These are phyloP conservation scores for Aricia artaxerxes DNA, from an alignment of 2,888 invertebrate species.

Conservation along the genomic window DNA sequence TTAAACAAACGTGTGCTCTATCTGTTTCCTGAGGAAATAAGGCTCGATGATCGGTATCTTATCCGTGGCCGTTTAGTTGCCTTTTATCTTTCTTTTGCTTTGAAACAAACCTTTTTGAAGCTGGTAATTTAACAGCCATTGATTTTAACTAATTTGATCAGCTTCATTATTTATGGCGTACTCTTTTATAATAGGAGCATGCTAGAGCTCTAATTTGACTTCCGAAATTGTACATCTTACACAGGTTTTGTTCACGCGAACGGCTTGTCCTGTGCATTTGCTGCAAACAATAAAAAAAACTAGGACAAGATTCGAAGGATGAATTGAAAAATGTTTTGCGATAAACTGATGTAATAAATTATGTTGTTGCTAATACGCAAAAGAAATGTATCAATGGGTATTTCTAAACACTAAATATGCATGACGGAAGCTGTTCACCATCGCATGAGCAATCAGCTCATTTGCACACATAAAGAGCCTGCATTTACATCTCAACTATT, in stretches of 20 bases:
- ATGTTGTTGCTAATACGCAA: conserved; percentile 11
- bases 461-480: conserved; percentile 25
- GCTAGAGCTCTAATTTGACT: neutral
- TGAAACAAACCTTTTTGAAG: neutral
- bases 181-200: neutral
- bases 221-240: neutral
- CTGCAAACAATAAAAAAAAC: neutral
- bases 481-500: conserved; percentile 22
- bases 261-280: neutral
- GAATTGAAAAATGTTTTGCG: neutral
- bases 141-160: neutral
- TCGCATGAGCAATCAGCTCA: conserved; percentile 24
- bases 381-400: conserved; percentile 28
- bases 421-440: conserved; percentile 25
- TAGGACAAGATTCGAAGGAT: neutral
- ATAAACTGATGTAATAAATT: conserved; percentile 12
- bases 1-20: conserved; percentile 13
- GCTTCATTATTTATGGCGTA: no score
- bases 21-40: conserved; percentile 27
- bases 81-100: neutral
- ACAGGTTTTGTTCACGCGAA: no score
- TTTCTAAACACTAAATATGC: conserved; percentile 25
- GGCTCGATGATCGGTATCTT: conserved; percentile 4
- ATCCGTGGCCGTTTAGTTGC: neutral
- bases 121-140: neutral